Conservation (phyloP, 2,113 vertebrate genomes). For the Formicarius rufipectus region DNA sequence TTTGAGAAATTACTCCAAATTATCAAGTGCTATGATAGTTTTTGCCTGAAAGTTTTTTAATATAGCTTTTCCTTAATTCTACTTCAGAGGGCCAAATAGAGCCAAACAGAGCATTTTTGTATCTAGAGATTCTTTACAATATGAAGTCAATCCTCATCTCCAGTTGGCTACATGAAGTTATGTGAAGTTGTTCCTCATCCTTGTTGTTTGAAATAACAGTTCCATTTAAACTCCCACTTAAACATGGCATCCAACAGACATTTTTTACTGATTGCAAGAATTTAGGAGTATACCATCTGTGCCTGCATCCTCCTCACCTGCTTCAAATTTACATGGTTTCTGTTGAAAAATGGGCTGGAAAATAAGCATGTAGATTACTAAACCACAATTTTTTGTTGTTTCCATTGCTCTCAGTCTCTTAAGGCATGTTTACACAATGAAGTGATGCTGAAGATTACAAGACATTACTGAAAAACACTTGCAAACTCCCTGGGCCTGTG, state of each 20-base stretch:
- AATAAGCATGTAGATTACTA: background rate
- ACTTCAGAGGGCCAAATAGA: background rate
- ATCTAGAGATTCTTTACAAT: background rate
- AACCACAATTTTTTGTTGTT: background rate
- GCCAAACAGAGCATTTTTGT: background rate
- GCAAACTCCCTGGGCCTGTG: background rate
- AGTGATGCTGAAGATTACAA: background rate
- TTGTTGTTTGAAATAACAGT: background rate
- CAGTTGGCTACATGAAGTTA: background rate
- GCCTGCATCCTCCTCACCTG: background rate
- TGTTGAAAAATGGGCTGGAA: background rate
- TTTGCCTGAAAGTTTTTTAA: slow-evolving; percentile 14
- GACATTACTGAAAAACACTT: background rate
- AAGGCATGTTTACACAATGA: background rate
- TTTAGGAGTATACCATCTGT: background rate
- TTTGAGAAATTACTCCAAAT: slow-evolving; percentile 12
- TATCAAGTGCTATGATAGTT: background rate
- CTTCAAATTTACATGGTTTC: background rate
- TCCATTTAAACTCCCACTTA: background rate
- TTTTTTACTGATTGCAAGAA: background rate
- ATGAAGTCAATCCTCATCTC: background rate
- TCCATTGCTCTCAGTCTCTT: background rate
- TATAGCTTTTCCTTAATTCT: background rate
- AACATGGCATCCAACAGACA: background rate
- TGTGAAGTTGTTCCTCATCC: background rate